Evolutionary conservation across 2,888 invertebrate species (phyloP), one percentile per base, ranked within the genome.

Genomic region (Tricholauxania praeusta): DNA sequence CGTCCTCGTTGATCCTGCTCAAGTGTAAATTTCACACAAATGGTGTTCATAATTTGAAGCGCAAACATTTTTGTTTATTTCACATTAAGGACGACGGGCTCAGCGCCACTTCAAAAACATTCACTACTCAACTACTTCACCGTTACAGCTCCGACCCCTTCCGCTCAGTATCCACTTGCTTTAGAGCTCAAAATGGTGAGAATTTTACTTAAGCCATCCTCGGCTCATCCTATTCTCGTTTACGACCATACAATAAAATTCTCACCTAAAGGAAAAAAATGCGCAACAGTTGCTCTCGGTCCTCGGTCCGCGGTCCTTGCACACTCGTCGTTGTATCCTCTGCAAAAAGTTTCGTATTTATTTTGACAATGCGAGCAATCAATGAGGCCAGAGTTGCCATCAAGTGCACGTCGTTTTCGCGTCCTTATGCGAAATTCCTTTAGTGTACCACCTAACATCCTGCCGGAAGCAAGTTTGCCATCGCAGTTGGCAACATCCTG

Each of bases 241-340:
- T 51, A n/a, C 49, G 65, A 39, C 15, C 71, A 74, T n/a, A 49
- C 19, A 72, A 48, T 62, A 60, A 49, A 62, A 19, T 62, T 32
- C 47, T 62, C 60, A 62, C 39, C 60, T 62, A 22, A 47, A 59
- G 15, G 22, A 51, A 71, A 77, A 76, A 79, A 79, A 79, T 76
- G 79, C 78, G 79, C 79, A 79, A 79, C 79, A 79, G 79, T 79
- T 79, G 79, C 78, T 78, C 76, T 75, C 73, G 14, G 19, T 17
- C 55, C 22, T 17, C 28, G 28, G 28, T 28, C 19, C n/a, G 12
- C 17, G 19, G 55, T 22, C 22, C 22, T 55, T 19, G 17, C 55
- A 55, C 3, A 19, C 15, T 15, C 12, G n/a, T 12, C 19, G 22
- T 32, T n/a, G 62, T 14, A 19, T 60, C 14, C 14, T 39, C 47